A percentile compares a stretch with the other conserved stretches of the same genome.
Evolutionary conservation across 1,140 invertebrate genomes (phyloP).

Genomic region (Hormaphis cornu): DNA sequence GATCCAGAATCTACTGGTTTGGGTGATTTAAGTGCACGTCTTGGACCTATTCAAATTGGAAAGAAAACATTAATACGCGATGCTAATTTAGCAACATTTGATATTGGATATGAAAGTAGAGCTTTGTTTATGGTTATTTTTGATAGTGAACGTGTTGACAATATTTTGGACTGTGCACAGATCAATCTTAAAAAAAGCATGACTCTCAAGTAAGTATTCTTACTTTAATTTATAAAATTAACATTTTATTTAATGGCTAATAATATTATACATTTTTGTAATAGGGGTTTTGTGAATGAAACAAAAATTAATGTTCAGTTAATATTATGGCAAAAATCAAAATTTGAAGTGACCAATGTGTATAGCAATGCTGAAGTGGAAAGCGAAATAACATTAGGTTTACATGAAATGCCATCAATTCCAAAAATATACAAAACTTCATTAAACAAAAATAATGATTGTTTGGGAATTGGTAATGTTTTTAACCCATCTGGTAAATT

Average conservation of each 20-base stretch:
- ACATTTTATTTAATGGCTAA: constrained; percentile 31
- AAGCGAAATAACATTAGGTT: constrained; percentile 52
- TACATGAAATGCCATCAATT: constrained; percentile 55
- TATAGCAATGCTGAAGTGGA: constrained; percentile 33
- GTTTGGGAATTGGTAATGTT: constrained; percentile 48
- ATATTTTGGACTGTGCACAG: constrained; percentile 73
- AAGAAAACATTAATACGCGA: constrained; percentile 56
- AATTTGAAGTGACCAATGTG: constrained; percentile 73
- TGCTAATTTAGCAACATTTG: constrained; percentile 55
- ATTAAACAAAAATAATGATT: constrained; percentile 43
- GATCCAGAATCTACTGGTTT: constrained; percentile 65
- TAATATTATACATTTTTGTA: constrained; percentile 36
- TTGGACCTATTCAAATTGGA: constrained; percentile 65
- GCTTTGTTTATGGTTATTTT: constrained; percentile 75
- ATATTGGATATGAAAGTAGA: constrained; percentile 59
- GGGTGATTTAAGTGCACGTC: constrained; percentile 68
- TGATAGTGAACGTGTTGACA: constrained; percentile 66
- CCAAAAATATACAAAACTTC: constrained; percentile 32
- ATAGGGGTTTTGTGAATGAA: constrained; percentile 62
- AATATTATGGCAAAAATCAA: constrained; percentile 67
- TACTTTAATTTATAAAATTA: not conserved
- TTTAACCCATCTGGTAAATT: constrained; percentile 55
- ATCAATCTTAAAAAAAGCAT: constrained; percentile 57
- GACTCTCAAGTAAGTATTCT: constrained; percentile 55
- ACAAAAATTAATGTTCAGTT: constrained; percentile 73